These are phyloP conservation scores for Labia minor DNA, from an alignment of 2,888 invertebrate species.

Conservation along the genomic window DNA sequence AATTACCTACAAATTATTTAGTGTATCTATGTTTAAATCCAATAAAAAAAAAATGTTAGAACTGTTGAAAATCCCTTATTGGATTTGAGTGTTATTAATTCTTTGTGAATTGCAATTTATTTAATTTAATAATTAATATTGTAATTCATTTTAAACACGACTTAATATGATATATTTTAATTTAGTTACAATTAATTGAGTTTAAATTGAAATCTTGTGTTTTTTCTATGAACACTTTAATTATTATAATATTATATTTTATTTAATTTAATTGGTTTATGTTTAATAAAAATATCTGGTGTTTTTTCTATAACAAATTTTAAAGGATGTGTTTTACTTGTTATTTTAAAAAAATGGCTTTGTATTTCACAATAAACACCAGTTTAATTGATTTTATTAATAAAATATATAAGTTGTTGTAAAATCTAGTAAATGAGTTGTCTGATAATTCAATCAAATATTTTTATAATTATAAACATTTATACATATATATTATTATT, in stretches of 20 bases:
- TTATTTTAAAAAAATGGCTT: background rate
- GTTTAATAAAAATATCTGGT: background rate
- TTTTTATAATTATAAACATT: background rate
- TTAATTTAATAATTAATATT: constrained; percentile 35
- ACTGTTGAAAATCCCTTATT: background rate
- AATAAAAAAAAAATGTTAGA: background rate
- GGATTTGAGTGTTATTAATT: background rate
- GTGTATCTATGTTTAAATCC: background rate
- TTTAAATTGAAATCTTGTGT: background rate
- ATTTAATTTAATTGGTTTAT: background rate
- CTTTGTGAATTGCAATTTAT: constrained; percentile 33
- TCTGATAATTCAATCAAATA: background rate
- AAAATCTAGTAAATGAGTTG: background rate
- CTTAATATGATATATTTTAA: background rate
- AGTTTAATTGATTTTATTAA: background rate
- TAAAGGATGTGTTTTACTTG: background rate
- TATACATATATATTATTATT: background rate
- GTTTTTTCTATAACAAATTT: background rate
- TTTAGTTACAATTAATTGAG: background rate
- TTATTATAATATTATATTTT: background rate
- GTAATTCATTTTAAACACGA: constrained; percentile 31
- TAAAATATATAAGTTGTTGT: background rate
- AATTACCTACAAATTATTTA: background rate
- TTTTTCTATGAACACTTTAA: background rate
- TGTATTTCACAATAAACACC: background rate